phyloP scores from a whole-genome alignment of 2,797 vertebrate genomes.

The Enteromius radiatus region DNA sequence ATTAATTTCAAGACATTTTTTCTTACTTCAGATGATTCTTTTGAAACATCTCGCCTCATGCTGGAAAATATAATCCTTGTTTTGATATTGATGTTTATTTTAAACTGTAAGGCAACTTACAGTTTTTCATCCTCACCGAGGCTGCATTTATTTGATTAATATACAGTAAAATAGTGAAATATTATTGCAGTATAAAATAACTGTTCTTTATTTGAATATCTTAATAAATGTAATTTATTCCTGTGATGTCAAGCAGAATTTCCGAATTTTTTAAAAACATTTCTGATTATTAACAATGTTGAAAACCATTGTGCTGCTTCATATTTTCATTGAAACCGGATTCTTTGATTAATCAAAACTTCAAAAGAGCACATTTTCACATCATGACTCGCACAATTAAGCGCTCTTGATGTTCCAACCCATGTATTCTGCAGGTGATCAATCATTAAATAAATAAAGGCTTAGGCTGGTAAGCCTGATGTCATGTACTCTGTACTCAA shows the following conservation, averaged over 20 bases:
- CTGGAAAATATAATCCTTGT: not conserved
- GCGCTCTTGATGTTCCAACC: not conserved
- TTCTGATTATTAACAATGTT: not conserved
- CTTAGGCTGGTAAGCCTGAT: not conserved
- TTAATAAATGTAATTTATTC: not conserved
- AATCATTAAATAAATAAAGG: constrained; percentile 40
- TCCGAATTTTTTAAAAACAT: not conserved
- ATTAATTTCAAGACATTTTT: too few species aligned
- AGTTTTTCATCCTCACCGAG: not conserved
- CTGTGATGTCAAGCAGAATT: not conserved
- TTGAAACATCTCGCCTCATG: not conserved
- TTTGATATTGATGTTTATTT: not conserved
- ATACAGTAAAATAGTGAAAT: not conserved
- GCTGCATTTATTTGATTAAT: not conserved
- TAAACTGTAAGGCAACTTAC: not conserved
- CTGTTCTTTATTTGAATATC: not conserved
- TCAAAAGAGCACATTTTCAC: constrained; percentile 1
- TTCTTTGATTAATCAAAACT: not conserved
- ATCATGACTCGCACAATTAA: not conserved
- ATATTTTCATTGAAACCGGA: not conserved
- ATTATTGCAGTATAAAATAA: not conserved
- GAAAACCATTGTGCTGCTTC: not conserved
- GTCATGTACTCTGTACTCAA: constrained; percentile 31
- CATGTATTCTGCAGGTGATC: constrained; percentile 1
- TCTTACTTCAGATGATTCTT: not conserved